Evolutionary conservation across 2,113 vertebrate genomes (phyloP).

Genomic region (Chauna torquata): DNA sequence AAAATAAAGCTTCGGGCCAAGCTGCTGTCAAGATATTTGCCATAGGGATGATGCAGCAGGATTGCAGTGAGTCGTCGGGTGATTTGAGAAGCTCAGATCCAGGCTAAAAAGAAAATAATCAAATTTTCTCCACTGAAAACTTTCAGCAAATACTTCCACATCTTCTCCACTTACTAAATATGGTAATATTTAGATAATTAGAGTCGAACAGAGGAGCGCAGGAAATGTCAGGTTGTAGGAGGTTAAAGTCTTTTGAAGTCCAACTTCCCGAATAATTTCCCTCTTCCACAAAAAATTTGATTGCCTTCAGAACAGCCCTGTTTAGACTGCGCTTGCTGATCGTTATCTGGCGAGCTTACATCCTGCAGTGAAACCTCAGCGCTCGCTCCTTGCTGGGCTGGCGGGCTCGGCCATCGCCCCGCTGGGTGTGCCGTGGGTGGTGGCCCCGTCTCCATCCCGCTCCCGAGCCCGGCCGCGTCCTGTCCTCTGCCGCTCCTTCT

Average conservation of each 20-base stretch:
- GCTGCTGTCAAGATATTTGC: background rate
- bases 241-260: background rate
- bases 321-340: background rate
- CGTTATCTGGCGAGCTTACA: rapidly evolving
- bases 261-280: background rate
- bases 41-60: background rate
- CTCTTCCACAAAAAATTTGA: background rate
- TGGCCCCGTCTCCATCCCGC: background rate
- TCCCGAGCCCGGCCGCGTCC: background rate
- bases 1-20: background rate
- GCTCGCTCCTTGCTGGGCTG: rapidly evolving
- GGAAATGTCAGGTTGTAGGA: background rate
- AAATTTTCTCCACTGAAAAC: background rate
- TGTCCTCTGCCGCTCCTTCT: background rate
- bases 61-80: background rate
- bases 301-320: background rate
- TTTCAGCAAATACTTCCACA: background rate
- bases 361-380: background rate
- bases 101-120: background rate
- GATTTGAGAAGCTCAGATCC: background rate
- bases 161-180: background rate
- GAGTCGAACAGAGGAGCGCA: background rate
- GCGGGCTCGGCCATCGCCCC: rapidly evolving
- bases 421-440: rapidly evolving
- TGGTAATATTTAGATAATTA: background rate